Base-by-base conservation (phyloP, 2,113 vertebrate species). In the Himantopus leucocephalus region DNA sequence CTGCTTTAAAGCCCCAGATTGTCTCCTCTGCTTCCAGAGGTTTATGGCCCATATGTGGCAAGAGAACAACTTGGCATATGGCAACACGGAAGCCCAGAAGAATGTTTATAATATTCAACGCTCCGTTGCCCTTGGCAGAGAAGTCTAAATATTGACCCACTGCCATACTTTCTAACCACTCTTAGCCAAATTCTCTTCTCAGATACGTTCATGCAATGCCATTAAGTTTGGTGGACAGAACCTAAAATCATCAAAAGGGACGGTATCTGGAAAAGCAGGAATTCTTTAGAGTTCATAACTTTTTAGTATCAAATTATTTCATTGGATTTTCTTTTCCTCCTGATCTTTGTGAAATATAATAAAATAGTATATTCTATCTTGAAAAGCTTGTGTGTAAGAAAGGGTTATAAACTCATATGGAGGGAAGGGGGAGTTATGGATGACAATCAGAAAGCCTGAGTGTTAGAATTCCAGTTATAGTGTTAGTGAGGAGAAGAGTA, bases 61-160 rank as follows among this genome's bases (percentile, higher is more conserved):
- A 93, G 41, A 63, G 32, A 82, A n/a, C 22, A 89, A 68, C 39
- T 89, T 73, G 62, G 58, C 72, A 53, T 52, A 27, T 0, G 1
- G 13, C 2, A 59, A 29, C 26, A 52, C 32, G 66, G 45, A 66
- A 88, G 41, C 62, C n/a, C 62, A 43, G 41, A 50, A 82, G 53
- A 86, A 81, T 53, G 70, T 85, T 97, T 91, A 34, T 79, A 75
- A 59, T 70, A 72, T 72, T 84, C 53, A 91, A 60, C 35, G 59
- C 32, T 16, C 45, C 87, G 53, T 79, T 95, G 74, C 47, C 71
- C 45, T 96, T 96, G 94, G 82, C 92, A 93, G 45, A 76, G 35
- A 92, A 92, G 14, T 34, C 56, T 82, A 86, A 84, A 84, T 93
- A 67, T 53, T 95, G 83, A 96, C 48, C 77, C 30, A 35, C 62